Base-by-base conservation (phyloP, 2,797 vertebrate species). In the Tachyglossus aculeatus region DNA sequence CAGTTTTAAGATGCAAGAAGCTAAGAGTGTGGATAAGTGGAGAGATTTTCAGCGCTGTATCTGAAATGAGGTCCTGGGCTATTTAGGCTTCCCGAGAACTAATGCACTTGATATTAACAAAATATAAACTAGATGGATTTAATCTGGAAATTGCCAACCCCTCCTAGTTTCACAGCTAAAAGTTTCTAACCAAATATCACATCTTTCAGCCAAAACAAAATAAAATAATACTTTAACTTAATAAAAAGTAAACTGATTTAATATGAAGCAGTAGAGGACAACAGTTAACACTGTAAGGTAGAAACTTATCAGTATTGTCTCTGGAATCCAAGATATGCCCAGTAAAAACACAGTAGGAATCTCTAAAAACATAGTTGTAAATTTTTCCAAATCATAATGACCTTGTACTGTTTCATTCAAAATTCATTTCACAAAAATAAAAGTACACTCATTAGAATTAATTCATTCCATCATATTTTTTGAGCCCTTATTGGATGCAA, bases 191-290 rank as follows among this genome's bases (percentile, higher is more conserved):
- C 66, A 88, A 86, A 72, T 86, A 81, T 83, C 81, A 80, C 80
- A 76, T 86, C 60, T 70, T 52, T 66, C 77, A 82, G 81, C 58
- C 67, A 87, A 84, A 88, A 69, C 72, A 90, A 89, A 88, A 87
- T 87, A 88, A 88, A 90, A 88, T 80, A 90, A 82, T 88, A 80
- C 67, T 53, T 75, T 78, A 77, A 78, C 76, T 88, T 87, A 77
- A 74, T 67, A 60, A 81, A 70, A 33, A 52, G 21, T 21, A 19
- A 74, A 72, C 22, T 62, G 61, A 54, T n/a, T 72, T 77, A 77
- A 67, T 61, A 64, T 67, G 51, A 77, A 70, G 25, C 29, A 59
- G 10, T 15, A 45, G 32, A 14, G 40, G 29, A 29, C 67, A 32
- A 31, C 2, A 64, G 31, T 39, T 33, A 39, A 25, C 48, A 52